Conservation (phyloP, 2,888 invertebrate species). For the Hoplodrina ambigua region DNA sequence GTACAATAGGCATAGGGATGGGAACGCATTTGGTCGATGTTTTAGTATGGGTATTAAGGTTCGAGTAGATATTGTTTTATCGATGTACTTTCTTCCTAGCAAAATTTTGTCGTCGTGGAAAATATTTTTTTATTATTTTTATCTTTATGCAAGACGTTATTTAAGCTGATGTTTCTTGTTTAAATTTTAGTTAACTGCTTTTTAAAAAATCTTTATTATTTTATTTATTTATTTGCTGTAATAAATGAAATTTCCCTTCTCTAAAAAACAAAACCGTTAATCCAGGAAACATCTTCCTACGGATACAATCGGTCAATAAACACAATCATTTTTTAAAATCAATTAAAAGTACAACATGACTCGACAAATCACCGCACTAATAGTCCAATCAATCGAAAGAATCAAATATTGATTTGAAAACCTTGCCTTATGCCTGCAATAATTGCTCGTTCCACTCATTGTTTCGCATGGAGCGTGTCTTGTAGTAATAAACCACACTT, state of each 20-base stretch:
- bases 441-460: conserved; percentile 57
- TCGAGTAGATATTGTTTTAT: conserved; percentile 7
- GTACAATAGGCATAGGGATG: conserved; percentile 54
- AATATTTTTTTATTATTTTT: background rate
- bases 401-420: conserved; percentile 62
- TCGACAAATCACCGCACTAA: conserved; percentile 44
- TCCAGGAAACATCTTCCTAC: conserved; percentile 1
- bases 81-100: background rate
- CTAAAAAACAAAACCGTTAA: background rate
- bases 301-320: background rate
- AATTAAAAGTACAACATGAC: conserved; percentile 33
- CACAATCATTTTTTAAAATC: conserved; percentile 30
- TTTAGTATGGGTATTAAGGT: conserved; percentile 10
- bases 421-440: conserved; percentile 44
- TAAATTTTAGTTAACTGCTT: background rate
- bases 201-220: background rate
- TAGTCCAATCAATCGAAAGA: conserved; percentile 55
- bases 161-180: background rate
- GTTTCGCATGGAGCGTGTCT: conserved; percentile 61
- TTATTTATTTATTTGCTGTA: no score
- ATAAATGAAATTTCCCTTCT: background rate
- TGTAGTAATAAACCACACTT: conserved; percentile 63
- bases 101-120: background rate
- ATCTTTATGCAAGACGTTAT: background rate
- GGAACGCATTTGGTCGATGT: conserved; percentile 18